A percentile compares a stretch with the other conserved stretches of the same genome.
These are phyloP conservation scores for Microdon myrmicae DNA, from an alignment of 2,888 invertebrate genomes.

Conservation along the genomic window DNA sequence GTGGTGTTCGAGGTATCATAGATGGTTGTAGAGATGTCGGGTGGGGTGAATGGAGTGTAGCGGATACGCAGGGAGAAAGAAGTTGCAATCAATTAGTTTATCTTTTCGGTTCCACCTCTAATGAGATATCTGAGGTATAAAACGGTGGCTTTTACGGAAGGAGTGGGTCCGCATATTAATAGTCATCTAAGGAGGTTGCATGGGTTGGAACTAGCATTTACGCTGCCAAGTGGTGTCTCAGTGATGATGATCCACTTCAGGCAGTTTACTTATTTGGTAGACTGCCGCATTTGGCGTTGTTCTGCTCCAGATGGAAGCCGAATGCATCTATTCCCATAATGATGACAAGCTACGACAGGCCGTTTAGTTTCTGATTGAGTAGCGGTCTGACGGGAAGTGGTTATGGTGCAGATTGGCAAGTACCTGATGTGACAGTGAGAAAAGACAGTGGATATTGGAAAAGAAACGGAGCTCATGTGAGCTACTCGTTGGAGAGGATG, in stretches of 20 bases:
- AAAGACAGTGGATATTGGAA: too few relatives aligned
- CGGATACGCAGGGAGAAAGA: conserved; percentile 8
- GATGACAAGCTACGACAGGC: conserved; percentile 40
- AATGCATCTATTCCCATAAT: conserved; percentile 38
- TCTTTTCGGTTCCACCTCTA: conserved; percentile 54
- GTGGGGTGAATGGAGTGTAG: neutral
- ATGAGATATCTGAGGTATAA: conserved; percentile 49
- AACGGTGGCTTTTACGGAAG: conserved; percentile 35
- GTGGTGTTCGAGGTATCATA: conserved; percentile 24
- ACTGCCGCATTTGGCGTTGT: conserved; percentile 28
- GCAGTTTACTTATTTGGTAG: conserved; percentile 47
- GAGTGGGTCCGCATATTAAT: conserved; percentile 39
- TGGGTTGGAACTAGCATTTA: conserved; percentile 29
- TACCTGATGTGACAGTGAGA: too few relatives aligned
- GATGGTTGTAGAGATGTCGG: neutral
- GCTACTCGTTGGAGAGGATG: too few relatives aligned
- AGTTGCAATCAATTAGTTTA: conserved; percentile 55
- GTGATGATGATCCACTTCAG: conserved; percentile 48
- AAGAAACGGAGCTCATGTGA: too few relatives aligned
- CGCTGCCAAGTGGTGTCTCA: conserved; percentile 42
- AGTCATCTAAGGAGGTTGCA: conserved; percentile 34
- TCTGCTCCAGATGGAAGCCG: conserved; percentile 30
- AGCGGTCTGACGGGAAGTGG: conserved; percentile 35
- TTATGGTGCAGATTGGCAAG: too few relatives aligned
- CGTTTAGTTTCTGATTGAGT: conserved; percentile 38